These are phyloP conservation scores for Athrips mouffetella DNA, from an alignment of 2,888 invertebrate genomes.

Conservation along the genomic window DNA sequence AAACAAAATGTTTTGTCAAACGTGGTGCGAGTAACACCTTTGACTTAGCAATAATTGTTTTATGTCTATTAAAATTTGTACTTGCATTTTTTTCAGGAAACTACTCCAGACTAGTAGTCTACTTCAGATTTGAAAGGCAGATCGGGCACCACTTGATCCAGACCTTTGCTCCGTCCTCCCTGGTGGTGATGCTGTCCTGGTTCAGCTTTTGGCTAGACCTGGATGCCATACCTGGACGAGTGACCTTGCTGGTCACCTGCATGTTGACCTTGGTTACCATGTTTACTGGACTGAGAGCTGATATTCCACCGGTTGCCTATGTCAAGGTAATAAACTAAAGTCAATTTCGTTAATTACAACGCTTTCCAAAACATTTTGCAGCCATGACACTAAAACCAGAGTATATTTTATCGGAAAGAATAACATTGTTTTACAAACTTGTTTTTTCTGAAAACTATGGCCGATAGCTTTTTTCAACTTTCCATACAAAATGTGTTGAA, in stretches of 20 bases:
- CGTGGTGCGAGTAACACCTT: too few species aligned
- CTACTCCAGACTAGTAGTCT: conserved; percentile 86
- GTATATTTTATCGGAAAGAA: too few species aligned
- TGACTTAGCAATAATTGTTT: too few species aligned
- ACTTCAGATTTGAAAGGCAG: conserved; percentile 89
- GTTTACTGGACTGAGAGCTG: conserved; percentile 89
- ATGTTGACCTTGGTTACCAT: conserved; percentile 91
- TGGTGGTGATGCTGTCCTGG: conserved; percentile 91
- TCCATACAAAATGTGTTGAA: too few species aligned
- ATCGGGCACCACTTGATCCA: conserved; percentile 91
- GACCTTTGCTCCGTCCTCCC: conserved; percentile 89
- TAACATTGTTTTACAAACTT: too few species aligned
- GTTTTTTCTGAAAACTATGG: too few species aligned
- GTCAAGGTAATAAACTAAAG: conserved; percentile 81
- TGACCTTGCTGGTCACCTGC: conserved; percentile 89
- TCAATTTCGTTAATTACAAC: too few species aligned
- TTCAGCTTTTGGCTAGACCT: conserved; percentile 92
- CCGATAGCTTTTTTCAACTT: too few species aligned
- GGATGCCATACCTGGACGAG: conserved; percentile 90
- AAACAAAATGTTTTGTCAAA: too few species aligned
- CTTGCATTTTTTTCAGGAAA: conserved; percentile 75
- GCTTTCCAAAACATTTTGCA: too few species aligned
- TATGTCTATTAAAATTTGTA: too few species aligned
- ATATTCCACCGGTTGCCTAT: conserved; percentile 92
- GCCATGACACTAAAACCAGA: too few species aligned